Evolutionary conservation across 2,888 invertebrate species (phyloP), one percentile per base, ranked within the genome.

Genomic region (Machimus atricapillus): DNA sequence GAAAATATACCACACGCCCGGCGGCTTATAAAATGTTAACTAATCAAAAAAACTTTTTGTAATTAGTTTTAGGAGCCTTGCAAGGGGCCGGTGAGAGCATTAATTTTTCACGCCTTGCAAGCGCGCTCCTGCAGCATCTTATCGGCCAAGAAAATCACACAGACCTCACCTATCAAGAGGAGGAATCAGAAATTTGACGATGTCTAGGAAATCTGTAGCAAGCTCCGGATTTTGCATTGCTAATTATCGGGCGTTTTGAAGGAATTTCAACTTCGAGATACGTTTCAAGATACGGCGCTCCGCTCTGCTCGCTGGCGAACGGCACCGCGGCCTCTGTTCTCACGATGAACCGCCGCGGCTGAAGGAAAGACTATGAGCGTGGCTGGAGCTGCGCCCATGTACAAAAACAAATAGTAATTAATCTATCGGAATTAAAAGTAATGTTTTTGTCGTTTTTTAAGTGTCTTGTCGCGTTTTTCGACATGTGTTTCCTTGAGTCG

Each of bases 401-500:
- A 56, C 23, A 86, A 86, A 86, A 86, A 86, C 86, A 86, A 86
- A 86, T 86, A 86, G 86, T 79, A 86, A 86, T 86, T 79, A 86
- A 79, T 86, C 86, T 86, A 86, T 86, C 78, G 78, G 86, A 23
- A 78, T 86, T 86, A 78, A 66, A 78, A 46, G 78, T 78, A 37
- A 43, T 78, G 27, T 78, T 86, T 43, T 79, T 86, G 23, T 77
- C 16, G 31, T 77, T 86, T 77, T 56, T 77, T 77, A 31, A 86
- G 27, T 77, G 34, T 86, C 76, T 86, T 86, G 86, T 86, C 77
- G 77, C 78, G 66, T 58, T 79, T 86, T 86, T 86, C 77, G 77
- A 78, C 58, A 78, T 86, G 58, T 78, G 37, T 79, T 40, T 86
- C 79, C 40, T 58, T 66, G 52, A 77, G 56, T 23, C 37, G 58